Evolutionary conservation across 1,140 invertebrate genomes (phyloP).

Genomic region (Brachionus angularis): DNA sequence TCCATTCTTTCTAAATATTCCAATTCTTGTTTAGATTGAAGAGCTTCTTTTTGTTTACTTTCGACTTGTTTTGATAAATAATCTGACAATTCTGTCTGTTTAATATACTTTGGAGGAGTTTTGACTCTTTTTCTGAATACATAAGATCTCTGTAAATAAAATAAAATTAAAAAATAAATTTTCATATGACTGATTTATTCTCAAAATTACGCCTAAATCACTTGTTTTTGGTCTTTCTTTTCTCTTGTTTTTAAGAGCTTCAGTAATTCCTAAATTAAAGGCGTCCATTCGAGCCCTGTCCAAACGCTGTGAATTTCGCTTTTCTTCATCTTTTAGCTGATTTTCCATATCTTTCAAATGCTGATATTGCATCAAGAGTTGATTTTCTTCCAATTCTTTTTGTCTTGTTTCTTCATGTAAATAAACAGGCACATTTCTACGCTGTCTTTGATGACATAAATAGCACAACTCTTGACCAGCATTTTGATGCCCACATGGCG

Average conservation of each 20-base stretch:
- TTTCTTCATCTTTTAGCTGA: conserved; percentile 53
- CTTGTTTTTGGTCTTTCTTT: conserved; percentile 45
- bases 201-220: conserved; percentile 23
- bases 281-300: conserved; percentile 56
- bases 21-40: conserved; percentile 15
- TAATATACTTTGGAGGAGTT: conserved; percentile 53
- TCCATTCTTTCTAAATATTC: conserved; percentile 43
- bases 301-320: conserved; percentile 47
- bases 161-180: conserved; percentile 37
- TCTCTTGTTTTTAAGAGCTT: conserved; percentile 51
- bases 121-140: conserved; percentile 55
- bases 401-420: conserved; percentile 53
- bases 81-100: conserved; percentile 51
- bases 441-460: conserved; percentile 56
- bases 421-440: conserved; percentile 54
- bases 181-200: not conserved
- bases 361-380: conserved; percentile 56
- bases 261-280: conserved; percentile 57
- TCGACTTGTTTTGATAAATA: conserved; percentile 29
- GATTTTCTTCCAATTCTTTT: conserved; percentile 55
- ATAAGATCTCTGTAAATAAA: conserved; percentile 52
- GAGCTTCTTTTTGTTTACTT: not conserved
- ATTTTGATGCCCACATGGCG: conserved; percentile 50
- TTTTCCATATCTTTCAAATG: conserved; percentile 55
- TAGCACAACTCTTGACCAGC: conserved; percentile 58